Evolutionary conservation across 1,140 invertebrate species (phyloP), one percentile per base, ranked within the genome.

Genomic region (Zaprionus ghesquierei): DNA sequence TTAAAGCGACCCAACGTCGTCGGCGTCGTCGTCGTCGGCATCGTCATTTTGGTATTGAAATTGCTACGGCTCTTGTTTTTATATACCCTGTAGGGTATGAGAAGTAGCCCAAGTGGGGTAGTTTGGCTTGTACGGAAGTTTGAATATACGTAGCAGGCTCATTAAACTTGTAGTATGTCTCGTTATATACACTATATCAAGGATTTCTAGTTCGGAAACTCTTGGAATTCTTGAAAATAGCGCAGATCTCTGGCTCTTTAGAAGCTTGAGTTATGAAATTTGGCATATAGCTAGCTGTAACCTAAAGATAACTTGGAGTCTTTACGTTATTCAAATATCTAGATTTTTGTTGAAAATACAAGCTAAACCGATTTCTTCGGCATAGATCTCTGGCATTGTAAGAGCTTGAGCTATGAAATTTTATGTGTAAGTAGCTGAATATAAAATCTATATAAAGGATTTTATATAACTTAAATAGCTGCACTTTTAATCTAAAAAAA

Each of bases 1-100:
- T 70, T 63, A 70, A 70, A 72, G 44, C 56, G 59, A 69, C 27
- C 46, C 31, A n/a, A n/a, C n/a, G 60, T 50, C 62, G 41, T 35
- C 51, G 59, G 31, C 54, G 51, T 55, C 59, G 20, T 49, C n/a
- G n/a, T 22, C 35, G 69, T 59, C 55, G 51, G 38, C 59, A 64
- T 35, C 54, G 66, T 58, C 68, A 68, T 51, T 56, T 53, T 35
- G 35, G 73, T 44, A 59, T 65, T 59, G 54, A 25, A 22, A 20
- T 71, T 69, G 56, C 58, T 62, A 31, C 60, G 33, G 15, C 35
- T 27, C 23, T 51, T 41, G 18, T 62, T 62, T 62, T 58, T 15
- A 22, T 44, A 27, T 65, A 29, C 61, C 61, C 50, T 54, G 46
- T 0, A 53, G 12, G 12, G 3, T 4, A 27, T 23, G 0, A 2